phyloP scores from a whole-genome alignment of 2,888 invertebrate species.

The Drosophila basisetae region DNA sequence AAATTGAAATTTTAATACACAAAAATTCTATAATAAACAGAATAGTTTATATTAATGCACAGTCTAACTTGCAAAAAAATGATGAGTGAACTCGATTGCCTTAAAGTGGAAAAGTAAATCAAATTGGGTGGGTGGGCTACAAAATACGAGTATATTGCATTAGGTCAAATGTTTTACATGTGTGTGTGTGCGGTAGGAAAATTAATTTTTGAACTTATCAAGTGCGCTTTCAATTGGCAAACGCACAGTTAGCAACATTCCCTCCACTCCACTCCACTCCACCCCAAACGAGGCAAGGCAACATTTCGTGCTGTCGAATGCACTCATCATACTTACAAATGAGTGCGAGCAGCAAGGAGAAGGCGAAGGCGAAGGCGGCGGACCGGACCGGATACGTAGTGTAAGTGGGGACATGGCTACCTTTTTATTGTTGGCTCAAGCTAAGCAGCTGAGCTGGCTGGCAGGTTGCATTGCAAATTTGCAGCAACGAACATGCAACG shows the following conservation, averaged over 20 bases:
- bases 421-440: conserved; percentile 67
- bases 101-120: neutral
- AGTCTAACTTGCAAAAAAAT: neutral
- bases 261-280: neutral
- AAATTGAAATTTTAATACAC: too few relatives aligned
- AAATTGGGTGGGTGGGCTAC: neutral
- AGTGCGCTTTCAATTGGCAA: conserved; percentile 49
- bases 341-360: neutral
- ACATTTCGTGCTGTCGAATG: conserved; percentile 73
- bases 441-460: conserved; percentile 34
- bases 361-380: neutral
- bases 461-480: conserved; percentile 80
- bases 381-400: conserved; percentile 30
- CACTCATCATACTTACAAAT: conserved; percentile 73
- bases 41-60: too few relatives aligned
- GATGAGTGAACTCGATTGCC: neutral
- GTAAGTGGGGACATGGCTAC: conserved; percentile 44
- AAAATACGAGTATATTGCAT: conserved; percentile 34
- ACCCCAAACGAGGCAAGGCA: conserved; percentile 39
- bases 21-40: neutral
- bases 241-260: neutral
- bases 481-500: conserved; percentile 68
- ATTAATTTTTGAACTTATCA: conserved; percentile 64
- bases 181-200: conserved; percentile 30
- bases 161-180: conserved; percentile 54